phyloP scores from a whole-genome alignment of 2,888 invertebrate genomes.

The Cheilosia scutellata region DNA sequence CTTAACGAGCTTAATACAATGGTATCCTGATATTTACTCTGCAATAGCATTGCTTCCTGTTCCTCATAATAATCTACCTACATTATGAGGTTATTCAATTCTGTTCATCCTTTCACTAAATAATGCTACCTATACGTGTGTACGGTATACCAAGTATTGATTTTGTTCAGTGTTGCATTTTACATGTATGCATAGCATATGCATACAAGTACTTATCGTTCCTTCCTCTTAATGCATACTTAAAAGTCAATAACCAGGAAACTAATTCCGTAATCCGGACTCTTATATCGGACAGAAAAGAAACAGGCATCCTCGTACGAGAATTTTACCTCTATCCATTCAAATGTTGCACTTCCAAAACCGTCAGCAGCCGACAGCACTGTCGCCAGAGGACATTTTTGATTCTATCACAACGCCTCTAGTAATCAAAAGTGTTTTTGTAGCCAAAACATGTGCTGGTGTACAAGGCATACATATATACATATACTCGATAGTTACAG shows the following conservation, averaged over 20 bases:
- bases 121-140: background rate
- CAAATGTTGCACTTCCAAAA: slow-evolving; percentile 20
- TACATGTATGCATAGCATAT: too few species aligned
- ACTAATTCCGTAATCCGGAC: slow-evolving; percentile 32
- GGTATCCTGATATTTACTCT: too few species aligned
- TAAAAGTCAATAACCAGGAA: slow-evolving; percentile 71
- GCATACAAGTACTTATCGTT: background rate
- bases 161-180: slow-evolving; percentile 36
- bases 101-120: background rate
- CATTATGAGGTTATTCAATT: background rate
- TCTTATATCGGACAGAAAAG: slow-evolving; percentile 16
- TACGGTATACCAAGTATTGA: slow-evolving; percentile 23
- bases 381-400: background rate
- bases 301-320: slow-evolving; percentile 4
- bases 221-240: background rate
- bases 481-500: slow-evolving; percentile 10
- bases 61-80: background rate
- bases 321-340: background rate
- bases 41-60: too few species aligned
- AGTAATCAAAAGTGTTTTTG: slow-evolving; percentile 38
- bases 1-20: too few species aligned
- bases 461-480: background rate
- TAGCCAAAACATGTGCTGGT: slow-evolving; percentile 53
- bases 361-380: slow-evolving; percentile 1
- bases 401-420: slow-evolving; percentile 29